These are phyloP conservation scores for Leguminivora glycinivorella DNA, from an alignment of 1,140 invertebrate genomes.

Conservation along the genomic window DNA sequence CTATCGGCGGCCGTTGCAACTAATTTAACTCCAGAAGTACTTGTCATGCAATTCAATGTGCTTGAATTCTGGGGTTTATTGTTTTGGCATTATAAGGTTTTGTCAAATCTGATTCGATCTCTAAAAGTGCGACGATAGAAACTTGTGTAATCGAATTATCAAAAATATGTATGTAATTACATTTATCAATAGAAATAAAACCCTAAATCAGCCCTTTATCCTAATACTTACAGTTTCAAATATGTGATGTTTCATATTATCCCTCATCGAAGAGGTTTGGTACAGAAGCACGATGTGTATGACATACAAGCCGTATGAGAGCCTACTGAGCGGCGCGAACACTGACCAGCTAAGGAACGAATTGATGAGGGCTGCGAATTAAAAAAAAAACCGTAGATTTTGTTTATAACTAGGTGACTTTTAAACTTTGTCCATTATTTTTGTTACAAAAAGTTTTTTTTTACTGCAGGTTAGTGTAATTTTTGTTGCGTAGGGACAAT, in stretches of 20 bases:
- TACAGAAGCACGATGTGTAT: conserved; percentile 20
- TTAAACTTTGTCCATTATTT: not conserved
- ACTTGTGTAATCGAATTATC: not conserved
- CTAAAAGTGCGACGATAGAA: no score
- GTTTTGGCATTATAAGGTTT: no score
- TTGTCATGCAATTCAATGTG: no score
- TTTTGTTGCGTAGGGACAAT: no score
- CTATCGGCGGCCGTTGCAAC: no score
- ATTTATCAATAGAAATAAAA: not conserved
- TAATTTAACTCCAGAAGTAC: no score
- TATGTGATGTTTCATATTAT: not conserved
- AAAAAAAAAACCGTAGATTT: no score
- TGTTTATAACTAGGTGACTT: not conserved
- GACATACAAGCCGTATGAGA: conserved; percentile 38
- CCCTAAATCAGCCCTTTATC: not conserved
- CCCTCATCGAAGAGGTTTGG: not conserved
- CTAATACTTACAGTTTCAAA: conserved; percentile 28
- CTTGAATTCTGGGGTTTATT: no score
- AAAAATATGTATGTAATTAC: not conserved
- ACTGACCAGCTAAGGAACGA: conserved; percentile 15
- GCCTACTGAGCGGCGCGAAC: conserved; percentile 34
- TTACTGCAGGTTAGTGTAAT: no score
- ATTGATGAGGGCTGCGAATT: conserved; percentile 22
- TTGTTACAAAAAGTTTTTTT: not conserved
- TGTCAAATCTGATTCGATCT: no score